phyloP scores from a whole-genome alignment of 2,888 invertebrate species.

The Andrena bucephala region DNA sequence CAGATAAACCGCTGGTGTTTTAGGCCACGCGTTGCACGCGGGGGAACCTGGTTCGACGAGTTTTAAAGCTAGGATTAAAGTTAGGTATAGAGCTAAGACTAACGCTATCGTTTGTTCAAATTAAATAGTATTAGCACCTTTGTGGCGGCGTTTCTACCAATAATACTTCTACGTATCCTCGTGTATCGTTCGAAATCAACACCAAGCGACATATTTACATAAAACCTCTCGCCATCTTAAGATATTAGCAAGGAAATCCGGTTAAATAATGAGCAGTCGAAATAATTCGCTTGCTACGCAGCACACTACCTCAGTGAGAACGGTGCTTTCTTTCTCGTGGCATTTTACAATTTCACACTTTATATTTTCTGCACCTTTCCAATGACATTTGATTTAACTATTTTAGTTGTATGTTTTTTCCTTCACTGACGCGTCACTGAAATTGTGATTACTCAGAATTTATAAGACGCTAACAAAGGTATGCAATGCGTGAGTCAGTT shows the following conservation, averaged over 20 bases:
- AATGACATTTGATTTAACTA: no score
- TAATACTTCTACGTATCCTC: slow-evolving; percentile 5
- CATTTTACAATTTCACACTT: neutral
- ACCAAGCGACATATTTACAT: slow-evolving; percentile 18
- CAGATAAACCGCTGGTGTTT: no score
- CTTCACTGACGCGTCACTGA: no score
- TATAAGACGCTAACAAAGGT: no score
- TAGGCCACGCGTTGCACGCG: no score
- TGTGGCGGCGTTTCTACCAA: slow-evolving; percentile 29
- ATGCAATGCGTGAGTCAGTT: no score
- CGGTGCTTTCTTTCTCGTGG: slow-evolving; percentile 10
- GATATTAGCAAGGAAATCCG: slow-evolving; percentile 9
- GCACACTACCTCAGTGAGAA: neutral
- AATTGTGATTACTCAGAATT: no score
- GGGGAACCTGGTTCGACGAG: no score
- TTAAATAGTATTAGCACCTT: slow-evolving; percentile 44
- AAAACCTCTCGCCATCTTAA: slow-evolving; percentile 14
- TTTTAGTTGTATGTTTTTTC: no score
- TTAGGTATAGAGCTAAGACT: slow-evolving; percentile 27
- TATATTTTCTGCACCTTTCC: neutral
- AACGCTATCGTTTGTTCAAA: slow-evolving; percentile 18
- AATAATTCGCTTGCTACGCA: slow-evolving; percentile 9
- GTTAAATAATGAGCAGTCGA: slow-evolving; percentile 12
- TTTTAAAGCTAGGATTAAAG: slow-evolving; percentile 20
- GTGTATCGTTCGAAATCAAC: slow-evolving; percentile 10